Evolutionary conservation across 1,140 invertebrate species (phyloP), one percentile per base, ranked within the genome.

Genomic region (Zeugodacus cucurbitae): DNA sequence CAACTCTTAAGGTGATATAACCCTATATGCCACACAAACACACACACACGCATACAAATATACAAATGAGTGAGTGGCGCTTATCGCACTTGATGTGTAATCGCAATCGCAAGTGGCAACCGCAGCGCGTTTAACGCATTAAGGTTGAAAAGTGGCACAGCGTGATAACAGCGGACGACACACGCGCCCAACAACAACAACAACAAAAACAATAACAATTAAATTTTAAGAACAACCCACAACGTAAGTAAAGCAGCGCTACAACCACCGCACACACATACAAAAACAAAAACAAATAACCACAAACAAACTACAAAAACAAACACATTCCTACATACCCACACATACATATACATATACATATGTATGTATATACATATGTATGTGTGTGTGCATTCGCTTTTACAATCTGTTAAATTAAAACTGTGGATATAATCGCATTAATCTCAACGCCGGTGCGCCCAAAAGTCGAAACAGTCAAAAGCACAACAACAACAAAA

Each of bases 91-190:
- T 41, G 67, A 41, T 37, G 34, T 74, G 8, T 74, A 74, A 74
- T 6, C 29, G 67, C 67, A 74, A n/a, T 74, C 67, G 32, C 67
- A 41, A 74, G 67, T 74, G 67, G 67, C 34, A 37, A 74, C 67
- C 34, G 20, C 67, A 32, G 67, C 67, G 67, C 67, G 22, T n/a
- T 37, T 74, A 37, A 74, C 67, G 34, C 67, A 41, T 74, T 74
- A 74, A 74, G 67, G 67, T 74, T 74, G 67, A 74, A 74, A 74
- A 74, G 67, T 74, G 67, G 67, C 67, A 37, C 67, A 74, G 67
- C 67, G 67, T 74, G 67, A 74, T 74, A 74, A 14, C 67, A n/a
- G 5, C 34, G 34, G 14, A 34, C 34, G 20, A 37, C 67, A 41
- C 34, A 74, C 67, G 34, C 34, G 67, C 34, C 7, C 67, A 74